Evolutionary conservation across 2,888 invertebrate species (phyloP), one percentile per base, ranked within the genome.

Genomic region (Cynaeus angustus): DNA sequence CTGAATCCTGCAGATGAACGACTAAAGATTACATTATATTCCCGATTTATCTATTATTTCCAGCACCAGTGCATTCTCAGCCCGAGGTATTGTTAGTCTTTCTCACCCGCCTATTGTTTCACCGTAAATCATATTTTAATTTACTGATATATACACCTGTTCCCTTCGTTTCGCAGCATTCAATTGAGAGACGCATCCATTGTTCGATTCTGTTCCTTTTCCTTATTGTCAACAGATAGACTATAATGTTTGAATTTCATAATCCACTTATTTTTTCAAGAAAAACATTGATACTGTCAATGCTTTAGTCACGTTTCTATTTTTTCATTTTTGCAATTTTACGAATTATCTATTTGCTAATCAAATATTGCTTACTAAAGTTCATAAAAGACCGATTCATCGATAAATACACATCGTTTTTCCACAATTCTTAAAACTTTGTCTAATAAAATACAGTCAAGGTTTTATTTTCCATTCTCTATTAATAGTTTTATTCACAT

Each of bases 71-170:
- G 79, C 79, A 77, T 80, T 80, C 78, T 77, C 78, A 75, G 78
- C 78, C 77, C 64, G 74, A 70, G 79, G 79, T 78, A 80, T 81
- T 81, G 80, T 81, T 80, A 77, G 79, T 80, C 80, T 80, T 80
- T 80, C 80, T 80, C 79, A 78, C 78, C 80, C 76, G 74, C 78
- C 81, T 73, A 80, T 80, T 81, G 81, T 80, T 81, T 80, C 77
- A 77, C 70, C 74, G 77, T 79, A 80, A 81, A 80, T 81, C 80
- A 78, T 79, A 79, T 79, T 81, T 80, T 80, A 80, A 81, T 80
- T 79, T 79, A 78, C 76, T 77, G 78, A 79, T 79, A 77, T 72
- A 71, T 74, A 74, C 77, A 73, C 73, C 74, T 73, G 72, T 72
- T 71, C 66, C 53, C 65, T 65, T 70, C 59, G 41, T 67, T 64